phyloP scores from a whole-genome alignment of 2,888 invertebrate genomes.

The Lithophane semibrunnea region DNA sequence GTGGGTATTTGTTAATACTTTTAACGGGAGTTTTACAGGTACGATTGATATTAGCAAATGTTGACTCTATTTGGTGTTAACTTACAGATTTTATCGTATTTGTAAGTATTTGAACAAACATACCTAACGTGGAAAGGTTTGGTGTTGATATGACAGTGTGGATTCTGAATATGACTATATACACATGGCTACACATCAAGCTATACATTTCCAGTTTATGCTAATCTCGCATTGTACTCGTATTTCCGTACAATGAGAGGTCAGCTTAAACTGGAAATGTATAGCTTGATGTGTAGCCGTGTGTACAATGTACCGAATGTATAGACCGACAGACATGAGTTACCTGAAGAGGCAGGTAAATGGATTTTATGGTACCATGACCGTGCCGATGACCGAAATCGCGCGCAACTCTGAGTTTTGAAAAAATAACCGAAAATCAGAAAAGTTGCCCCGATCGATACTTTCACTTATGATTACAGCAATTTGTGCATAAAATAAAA shows the following conservation, averaged over 20 bases:
- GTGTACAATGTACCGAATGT: no score
- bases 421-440: background rate
- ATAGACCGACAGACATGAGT: background rate
- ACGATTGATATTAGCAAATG: conserved; percentile 37
- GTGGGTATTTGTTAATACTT: conserved; percentile 48
- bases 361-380: background rate
- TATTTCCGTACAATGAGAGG: no score
- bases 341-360: background rate
- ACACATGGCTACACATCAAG: no score
- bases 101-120: background rate
- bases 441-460: background rate
- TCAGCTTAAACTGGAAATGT: no score
- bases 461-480: background rate
- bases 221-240: no score
- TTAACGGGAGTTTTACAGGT: conserved; percentile 52
- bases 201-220: no score
- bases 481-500: background rate
- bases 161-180: background rate
- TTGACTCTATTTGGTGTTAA: background rate
- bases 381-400: background rate
- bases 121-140: background rate
- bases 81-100: background rate
- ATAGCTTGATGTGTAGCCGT: no score
- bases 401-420: background rate
- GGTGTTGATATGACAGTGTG: background rate